Conservation (phyloP, 2,888 invertebrate species). For the Parasteatoda lunata region DNA sequence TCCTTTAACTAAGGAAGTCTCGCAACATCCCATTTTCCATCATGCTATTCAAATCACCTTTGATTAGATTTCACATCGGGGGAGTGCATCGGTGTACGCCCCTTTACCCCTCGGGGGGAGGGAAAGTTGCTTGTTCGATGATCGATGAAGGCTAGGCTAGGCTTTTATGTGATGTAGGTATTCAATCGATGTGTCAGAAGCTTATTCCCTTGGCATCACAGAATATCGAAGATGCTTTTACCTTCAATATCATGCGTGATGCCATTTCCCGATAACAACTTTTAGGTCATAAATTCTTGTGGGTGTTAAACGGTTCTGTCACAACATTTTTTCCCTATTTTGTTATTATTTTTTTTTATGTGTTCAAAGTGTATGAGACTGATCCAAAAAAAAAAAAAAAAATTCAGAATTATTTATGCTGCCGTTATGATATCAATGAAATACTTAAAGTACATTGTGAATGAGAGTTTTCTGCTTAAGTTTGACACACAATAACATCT, state of each 20-base stretch:
- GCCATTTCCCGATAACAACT: neutral
- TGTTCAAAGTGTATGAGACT: too few species aligned
- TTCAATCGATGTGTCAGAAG: conserved; percentile 34
- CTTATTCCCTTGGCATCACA: conserved; percentile 7
- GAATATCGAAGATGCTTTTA: neutral
- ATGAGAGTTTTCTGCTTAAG: too few species aligned
- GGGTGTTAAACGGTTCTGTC: neutral
- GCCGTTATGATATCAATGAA: too few species aligned
- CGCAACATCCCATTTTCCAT: neutral
- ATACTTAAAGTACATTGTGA: too few species aligned
- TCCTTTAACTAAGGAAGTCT: neutral
- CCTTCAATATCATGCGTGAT: conserved; percentile 1
- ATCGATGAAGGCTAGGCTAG: conserved; percentile 28
- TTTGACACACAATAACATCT: too few species aligned
- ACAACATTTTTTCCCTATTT: too few species aligned
- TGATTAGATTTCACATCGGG: neutral
- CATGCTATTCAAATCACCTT: conserved; percentile 2
- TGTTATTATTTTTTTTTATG: too few species aligned
- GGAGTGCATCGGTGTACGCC: neutral
- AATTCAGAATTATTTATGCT: too few species aligned
- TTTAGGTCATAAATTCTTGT: neutral
- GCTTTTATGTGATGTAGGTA: conserved; percentile 20
- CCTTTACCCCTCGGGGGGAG: neutral
- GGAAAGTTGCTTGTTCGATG: conserved; percentile 26
- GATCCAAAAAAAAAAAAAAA: too few species aligned